phyloP scores from a whole-genome alignment of 1,140 invertebrate species.

The Papilio polytes region DNA sequence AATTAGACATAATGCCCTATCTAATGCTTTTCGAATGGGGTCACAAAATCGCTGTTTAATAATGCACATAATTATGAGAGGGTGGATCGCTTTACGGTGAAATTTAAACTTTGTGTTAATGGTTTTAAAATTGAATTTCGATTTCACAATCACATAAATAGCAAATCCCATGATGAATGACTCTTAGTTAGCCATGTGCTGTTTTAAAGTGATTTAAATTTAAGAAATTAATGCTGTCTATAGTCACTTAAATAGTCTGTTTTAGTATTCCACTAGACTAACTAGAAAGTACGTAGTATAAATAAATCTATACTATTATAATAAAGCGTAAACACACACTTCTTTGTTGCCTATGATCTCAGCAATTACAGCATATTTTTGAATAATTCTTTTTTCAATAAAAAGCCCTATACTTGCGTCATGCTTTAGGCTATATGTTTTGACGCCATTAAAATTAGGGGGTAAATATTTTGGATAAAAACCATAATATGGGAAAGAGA shows the following conservation, averaged over 20 bases:
- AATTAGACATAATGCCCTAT: constrained; percentile 75
- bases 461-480: too few relatives aligned
- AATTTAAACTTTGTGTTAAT: constrained; percentile 48
- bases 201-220: constrained; percentile 59
- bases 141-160: neutral
- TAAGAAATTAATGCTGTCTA: constrained; percentile 50
- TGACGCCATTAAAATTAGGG: too few relatives aligned
- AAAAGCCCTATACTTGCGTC: too few relatives aligned
- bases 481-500: too few relatives aligned
- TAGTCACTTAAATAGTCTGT: constrained; percentile 36
- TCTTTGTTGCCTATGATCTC: too few relatives aligned
- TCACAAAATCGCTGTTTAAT: constrained; percentile 76
- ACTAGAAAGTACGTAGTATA: constrained; percentile 1
- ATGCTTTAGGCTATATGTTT: too few relatives aligned
- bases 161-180: constrained; percentile 69
- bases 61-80: constrained; percentile 69
- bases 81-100: constrained; percentile 29
- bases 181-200: constrained; percentile 68
- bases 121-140: constrained; percentile 42
- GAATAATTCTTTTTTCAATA: too few relatives aligned
- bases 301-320: too few relatives aligned
- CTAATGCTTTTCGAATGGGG: constrained; percentile 77
- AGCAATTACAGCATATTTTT: too few relatives aligned
- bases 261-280: neutral
- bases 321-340: too few relatives aligned